Evolutionary conservation across 2,113 vertebrate genomes (phyloP), one percentile per base, ranked within the genome.

Genomic region (Helogale parvula): DNA sequence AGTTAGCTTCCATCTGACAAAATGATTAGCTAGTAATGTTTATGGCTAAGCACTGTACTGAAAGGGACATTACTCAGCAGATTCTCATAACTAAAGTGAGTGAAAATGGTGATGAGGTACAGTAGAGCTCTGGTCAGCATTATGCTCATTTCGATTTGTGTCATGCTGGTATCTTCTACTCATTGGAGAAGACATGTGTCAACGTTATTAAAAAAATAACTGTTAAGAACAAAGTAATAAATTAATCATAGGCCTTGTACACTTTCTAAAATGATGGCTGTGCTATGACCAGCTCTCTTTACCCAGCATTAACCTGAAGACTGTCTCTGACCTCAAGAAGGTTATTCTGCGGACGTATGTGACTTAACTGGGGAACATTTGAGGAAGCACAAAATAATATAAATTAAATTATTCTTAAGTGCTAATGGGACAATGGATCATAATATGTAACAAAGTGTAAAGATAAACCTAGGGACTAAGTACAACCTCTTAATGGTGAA

Each of bases 331-430:
- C 47, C 16, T 91, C 77, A 65, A 88, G 27, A 41, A 93, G 89
- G 35, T 94, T 77, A 31, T 11, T 3, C 38, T 45, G 12, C 15
- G 81, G 66, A 47, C 1, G 8, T 35, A 25, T 41, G 14, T 50
- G 27, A 84, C 65, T 68, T 88, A 80, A 88, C 27, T 38, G 68
- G 17, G 71, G 50, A 83, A 27, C n/a, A 76, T 68, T 65, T 31
- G 12, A 90, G 25, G 65, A 35, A 76, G 38, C 19, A 84, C 16
- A 94, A 52, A 84, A 85, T 80, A 89, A 68, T 72, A 82, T 35
- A 84, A 96, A 85, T 93, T 33, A 90, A 92, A 94, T 90, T 77
- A 87, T 96, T 93, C 23, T 72, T 33, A 57, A 85, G 66, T 86
- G 2, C 7, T 72, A 1, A 93, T 1, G 38, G 52, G 5, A 77